Evolutionary conservation across 1,140 invertebrate genomes (phyloP).

Genomic region (Mactra quadrangularis): DNA sequence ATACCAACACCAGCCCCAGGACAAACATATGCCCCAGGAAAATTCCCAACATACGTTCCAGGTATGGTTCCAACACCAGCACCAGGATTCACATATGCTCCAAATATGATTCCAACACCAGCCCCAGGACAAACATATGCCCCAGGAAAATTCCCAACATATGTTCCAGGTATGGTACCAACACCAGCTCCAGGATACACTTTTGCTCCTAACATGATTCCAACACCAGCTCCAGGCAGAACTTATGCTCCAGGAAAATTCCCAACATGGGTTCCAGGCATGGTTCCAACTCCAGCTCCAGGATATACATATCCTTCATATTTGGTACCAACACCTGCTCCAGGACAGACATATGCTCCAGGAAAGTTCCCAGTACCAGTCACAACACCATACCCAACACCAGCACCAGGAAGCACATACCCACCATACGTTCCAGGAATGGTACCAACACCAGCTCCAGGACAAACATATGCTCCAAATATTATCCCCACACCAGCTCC

Average conservation of each 20-base stretch:
- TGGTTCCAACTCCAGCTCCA: conserved; percentile 57
- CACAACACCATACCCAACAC: conserved; percentile 43
- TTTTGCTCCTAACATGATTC: conserved; percentile 30
- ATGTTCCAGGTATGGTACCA: conserved; percentile 54
- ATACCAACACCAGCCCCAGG: conserved; percentile 63
- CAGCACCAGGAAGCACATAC: conserved; percentile 62
- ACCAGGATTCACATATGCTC: conserved; percentile 58
- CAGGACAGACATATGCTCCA: conserved; percentile 61
- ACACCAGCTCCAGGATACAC: conserved; percentile 48
- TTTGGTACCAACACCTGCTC: conserved; percentile 59
- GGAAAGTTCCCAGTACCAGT: conserved; percentile 52
- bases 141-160: conserved; percentile 62
- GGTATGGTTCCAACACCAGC: conserved; percentile 59
- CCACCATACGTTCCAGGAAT: conserved; percentile 54
- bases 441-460: conserved; percentile 52
- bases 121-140: conserved; percentile 68
- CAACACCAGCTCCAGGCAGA: conserved; percentile 35
- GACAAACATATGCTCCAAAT: conserved; percentile 66
- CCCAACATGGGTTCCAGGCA: conserved; percentile 51
- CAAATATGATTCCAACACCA: conserved; percentile 61
- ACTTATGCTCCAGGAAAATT: conserved; percentile 56
- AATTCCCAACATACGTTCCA: conserved; percentile 57
- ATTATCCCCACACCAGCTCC: conserved; percentile 59
- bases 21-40: conserved; percentile 64
- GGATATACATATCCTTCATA: conserved; percentile 61